Percentiles rank a stretch among this genome's conserved stretches.
Conservation (phyloP, 2,113 vertebrate species). For the Lophotis ruficrista region DNA sequence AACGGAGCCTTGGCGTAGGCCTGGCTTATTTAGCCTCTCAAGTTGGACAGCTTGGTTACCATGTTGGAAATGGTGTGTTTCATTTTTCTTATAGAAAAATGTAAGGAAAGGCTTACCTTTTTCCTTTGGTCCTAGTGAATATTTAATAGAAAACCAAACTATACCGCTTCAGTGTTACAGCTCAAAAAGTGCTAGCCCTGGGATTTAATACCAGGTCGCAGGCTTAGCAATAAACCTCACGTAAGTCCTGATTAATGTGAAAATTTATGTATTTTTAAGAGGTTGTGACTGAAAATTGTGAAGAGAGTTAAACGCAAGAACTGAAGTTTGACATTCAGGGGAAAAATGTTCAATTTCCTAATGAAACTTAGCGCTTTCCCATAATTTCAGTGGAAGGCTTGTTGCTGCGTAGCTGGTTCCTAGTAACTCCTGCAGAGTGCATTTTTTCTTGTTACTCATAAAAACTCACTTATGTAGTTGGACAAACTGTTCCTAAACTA, state of each 20-base stretch:
- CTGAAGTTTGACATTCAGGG: background rate
- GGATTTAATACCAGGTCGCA: background rate
- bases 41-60: background rate
- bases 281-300: background rate
- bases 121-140: background rate
- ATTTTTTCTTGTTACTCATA: background rate
- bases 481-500: background rate
- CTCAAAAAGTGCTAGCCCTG: background rate
- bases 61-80: background rate
- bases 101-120: background rate
- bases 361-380: background rate
- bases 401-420: background rate
- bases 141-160: background rate
- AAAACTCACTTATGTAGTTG: background rate
- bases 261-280: background rate
- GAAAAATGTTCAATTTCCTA: background rate
- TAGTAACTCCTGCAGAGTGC: background rate
- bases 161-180: background rate
- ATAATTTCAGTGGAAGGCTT: fast-evolving
- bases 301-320: background rate
- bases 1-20: background rate
- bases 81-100: background rate
- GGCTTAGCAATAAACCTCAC: background rate
- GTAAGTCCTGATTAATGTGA: background rate
- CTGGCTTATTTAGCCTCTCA: background rate